phyloP scores from a whole-genome alignment of 1,140 invertebrate species.

The Drosophila oshimai region DNA sequence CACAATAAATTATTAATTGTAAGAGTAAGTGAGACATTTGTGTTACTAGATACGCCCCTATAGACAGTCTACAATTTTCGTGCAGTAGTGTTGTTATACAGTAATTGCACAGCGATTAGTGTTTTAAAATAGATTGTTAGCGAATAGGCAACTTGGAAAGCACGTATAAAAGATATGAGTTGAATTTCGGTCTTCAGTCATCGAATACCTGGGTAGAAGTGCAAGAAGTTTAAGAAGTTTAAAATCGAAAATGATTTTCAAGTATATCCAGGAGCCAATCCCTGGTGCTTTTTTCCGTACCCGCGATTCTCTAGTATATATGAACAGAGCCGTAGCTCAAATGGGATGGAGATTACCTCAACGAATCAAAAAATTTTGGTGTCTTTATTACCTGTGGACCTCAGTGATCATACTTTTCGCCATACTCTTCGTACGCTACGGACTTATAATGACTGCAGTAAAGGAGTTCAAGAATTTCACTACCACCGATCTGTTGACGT shows the following conservation, averaged over 20 bases:
- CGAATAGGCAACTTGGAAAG: no score
- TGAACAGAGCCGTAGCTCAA: not conserved
- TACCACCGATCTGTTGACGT: constrained; percentile 22
- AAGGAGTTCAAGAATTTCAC: constrained; percentile 26
- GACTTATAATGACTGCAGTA: constrained; percentile 10
- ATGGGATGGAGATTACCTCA: constrained; percentile 10
- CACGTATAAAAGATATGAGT: not conserved
- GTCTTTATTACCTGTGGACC: constrained; percentile 23
- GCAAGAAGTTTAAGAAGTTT: not conserved
- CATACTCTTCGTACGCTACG: constrained; percentile 17
- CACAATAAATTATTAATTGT: not conserved
- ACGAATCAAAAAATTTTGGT: not conserved
- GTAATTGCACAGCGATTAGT: no score
- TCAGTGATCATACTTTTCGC: not conserved
- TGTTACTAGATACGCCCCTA: no score
- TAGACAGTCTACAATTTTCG: no score
- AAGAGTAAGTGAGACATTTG: not conserved
- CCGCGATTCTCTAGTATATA: not conserved
- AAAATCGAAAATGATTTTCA: not conserved
- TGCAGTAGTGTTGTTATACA: no score
- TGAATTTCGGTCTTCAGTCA: not conserved
- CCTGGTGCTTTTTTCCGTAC: not conserved
- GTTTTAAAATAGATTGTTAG: no score
- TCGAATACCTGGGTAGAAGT: no score
- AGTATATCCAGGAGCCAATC: not conserved